These are phyloP conservation scores for Enteromius paludinosus DNA, from an alignment of 2,797 vertebrate species.

Conservation along the genomic window DNA sequence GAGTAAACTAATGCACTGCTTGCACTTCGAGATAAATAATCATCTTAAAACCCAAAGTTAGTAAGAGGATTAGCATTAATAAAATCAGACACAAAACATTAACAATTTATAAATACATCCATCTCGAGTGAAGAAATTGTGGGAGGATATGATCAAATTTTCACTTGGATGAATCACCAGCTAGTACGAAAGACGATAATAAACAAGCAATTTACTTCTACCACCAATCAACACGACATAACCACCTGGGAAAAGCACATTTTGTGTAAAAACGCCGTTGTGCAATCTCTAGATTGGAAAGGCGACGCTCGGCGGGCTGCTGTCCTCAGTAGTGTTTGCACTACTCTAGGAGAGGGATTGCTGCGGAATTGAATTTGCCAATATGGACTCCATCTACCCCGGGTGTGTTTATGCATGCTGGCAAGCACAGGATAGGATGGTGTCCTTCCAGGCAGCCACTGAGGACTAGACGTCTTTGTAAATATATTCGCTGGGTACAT, in stretches of 20 bases:
- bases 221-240: slow-evolving; percentile 25
- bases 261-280: background rate
- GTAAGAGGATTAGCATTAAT: background rate
- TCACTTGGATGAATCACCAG: slow-evolving; percentile 22
- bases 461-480: slow-evolving; percentile 42
- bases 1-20: background rate
- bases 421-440: slow-evolving; percentile 29
- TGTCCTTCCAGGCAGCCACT: slow-evolving; percentile 37
- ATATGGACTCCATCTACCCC: slow-evolving; percentile 32
- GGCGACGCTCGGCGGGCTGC: background rate
- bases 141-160: slow-evolving; percentile 19
- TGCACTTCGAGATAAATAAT: background rate
- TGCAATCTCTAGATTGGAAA: slow-evolving; percentile 13
- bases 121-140: background rate
- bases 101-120: slow-evolving; percentile 9
- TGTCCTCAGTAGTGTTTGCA: background rate
- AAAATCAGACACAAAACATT: background rate
- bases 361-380: slow-evolving; percentile 34
- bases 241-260: slow-evolving; percentile 13
- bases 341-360: slow-evolving; percentile 25
- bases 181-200: slow-evolving; percentile 20
- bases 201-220: slow-evolving; percentile 41
- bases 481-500: slow-evolving; percentile 34
- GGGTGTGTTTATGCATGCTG: slow-evolving; percentile 33
- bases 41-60: background rate